Conservation (phyloP, 1,140 invertebrate genomes). For the Drosophila sturtevanti region DNA sequence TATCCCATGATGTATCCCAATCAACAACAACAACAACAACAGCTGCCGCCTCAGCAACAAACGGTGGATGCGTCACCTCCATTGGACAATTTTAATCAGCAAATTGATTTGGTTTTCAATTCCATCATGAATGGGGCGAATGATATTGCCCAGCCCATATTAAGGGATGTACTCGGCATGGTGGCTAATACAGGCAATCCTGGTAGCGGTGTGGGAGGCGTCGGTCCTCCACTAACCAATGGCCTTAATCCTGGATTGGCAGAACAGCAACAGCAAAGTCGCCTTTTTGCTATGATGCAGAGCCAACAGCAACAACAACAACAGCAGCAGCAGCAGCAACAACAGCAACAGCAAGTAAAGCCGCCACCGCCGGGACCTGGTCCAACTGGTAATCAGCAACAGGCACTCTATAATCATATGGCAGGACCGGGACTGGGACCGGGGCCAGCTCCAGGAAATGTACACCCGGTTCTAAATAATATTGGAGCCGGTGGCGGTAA, state of each 20-base stretch:
- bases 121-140: conserved; percentile 80
- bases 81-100: conserved; percentile 79
- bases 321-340: no score
- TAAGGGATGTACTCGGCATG: conserved; percentile 76
- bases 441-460: conserved; percentile 28
- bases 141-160: conserved; percentile 77
- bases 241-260: conserved; percentile 56
- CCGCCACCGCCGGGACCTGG: conserved; percentile 25
- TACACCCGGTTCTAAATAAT: conserved; percentile 39
- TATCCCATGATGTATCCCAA: conserved; percentile 57
- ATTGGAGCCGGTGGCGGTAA: conserved; percentile 31
- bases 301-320: conserved; percentile 60
- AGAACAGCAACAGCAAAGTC: conserved; percentile 60
- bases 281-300: conserved; percentile 69
- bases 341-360: conserved; percentile 50
- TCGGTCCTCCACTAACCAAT: conserved; percentile 41
- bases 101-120: conserved; percentile 81
- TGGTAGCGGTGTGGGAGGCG: conserved; percentile 11
- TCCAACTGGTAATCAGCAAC: conserved; percentile 22
- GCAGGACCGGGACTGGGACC: conserved; percentile 15
- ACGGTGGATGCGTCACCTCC: conserved; percentile 64
- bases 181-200: conserved; percentile 44
- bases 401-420: conserved; percentile 57
- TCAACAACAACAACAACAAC: conserved; percentile 44
- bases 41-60: conserved; percentile 48